Base-by-base conservation (phyloP, 92 coral and sea anemone genomes). In the Parazoanthus darwini region DNA sequence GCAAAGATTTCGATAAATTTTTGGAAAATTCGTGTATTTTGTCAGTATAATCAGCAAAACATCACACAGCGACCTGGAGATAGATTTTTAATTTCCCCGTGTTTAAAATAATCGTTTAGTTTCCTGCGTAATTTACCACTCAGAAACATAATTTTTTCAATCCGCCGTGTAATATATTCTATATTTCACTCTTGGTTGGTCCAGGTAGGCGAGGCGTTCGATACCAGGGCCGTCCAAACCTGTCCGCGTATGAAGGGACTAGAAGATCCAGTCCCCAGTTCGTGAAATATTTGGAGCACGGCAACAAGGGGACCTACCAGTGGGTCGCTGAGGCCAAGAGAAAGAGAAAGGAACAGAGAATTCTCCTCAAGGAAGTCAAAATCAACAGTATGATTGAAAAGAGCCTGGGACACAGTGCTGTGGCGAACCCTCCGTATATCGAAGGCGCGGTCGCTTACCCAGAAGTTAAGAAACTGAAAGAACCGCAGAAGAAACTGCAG, bases 141-240 rank as follows among this genome's bases (percentile, higher is more conserved):
- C 51, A 46, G 8, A 46, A 46, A 6, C 33, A 29, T 46, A 6
- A 46, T 46, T 6, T 46, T 9, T 46, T 66, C 7, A 66, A 77
- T 25, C 42, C 80, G 80, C 46, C 44, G 33, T 77, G 29, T 37
- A 29, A 77, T 37, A 22, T 36, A 2, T 22, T 22, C 26, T n/a
- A 23, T 54, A 9, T 83, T 33, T 38, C 87, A 38, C n/a, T 39
- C 23, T 83, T 73, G 15, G n/a, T 54, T 50, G 73, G 4, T 36
- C 29, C 80, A 96, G 99, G 99, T 42, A 92, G 88, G n/a, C 95
- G 99, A 35, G 99, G 99, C 37, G 94, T 90, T 42, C 91, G 89
- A 65, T 93, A 97, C 79, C 94, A 91, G 65, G 99, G 99, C 2
- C 93, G 93, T 86, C 58, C 82, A 29, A 89, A 88, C 37, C 78